phyloP scores from a whole-genome alignment of 1,140 invertebrate genomes.

The Drosophila varians region DNA sequence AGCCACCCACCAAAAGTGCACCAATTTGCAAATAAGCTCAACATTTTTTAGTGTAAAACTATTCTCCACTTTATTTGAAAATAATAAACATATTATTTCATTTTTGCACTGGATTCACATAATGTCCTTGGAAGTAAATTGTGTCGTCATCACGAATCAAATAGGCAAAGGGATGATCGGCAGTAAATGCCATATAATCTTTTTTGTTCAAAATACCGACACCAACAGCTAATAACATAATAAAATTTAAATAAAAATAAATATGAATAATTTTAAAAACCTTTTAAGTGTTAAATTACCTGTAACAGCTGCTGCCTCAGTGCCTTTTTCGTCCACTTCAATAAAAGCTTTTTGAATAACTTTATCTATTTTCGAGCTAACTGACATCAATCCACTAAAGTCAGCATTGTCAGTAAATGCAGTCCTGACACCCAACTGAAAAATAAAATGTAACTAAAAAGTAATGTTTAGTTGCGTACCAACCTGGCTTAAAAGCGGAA shows the following conservation, averaged over 20 bases:
- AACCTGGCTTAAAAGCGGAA: slow-evolving; percentile 84
- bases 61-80: too few relatives aligned
- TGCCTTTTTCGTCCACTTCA: slow-evolving; percentile 86
- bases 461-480: too few relatives aligned
- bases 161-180: slow-evolving; percentile 68
- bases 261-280: background rate
- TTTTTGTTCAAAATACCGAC: too few relatives aligned
- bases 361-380: slow-evolving; percentile 83
- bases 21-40: too few relatives aligned
- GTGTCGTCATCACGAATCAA: background rate
- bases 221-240: too few relatives aligned
- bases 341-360: slow-evolving; percentile 85
- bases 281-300: slow-evolving; percentile 47
- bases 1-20: too few relatives aligned
- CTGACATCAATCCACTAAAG: slow-evolving; percentile 85
- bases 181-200: slow-evolving; percentile 25
- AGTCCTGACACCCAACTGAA: slow-evolving; percentile 85
- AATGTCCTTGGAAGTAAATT: slow-evolving; percentile 2
- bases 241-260: background rate
- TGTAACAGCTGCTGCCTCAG: slow-evolving; percentile 84
- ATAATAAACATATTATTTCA: too few relatives aligned
- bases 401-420: slow-evolving; percentile 86
- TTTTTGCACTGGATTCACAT: too few relatives aligned
- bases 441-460: background rate
- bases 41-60: too few relatives aligned